A percentile compares a stretch with the other conserved stretches of the same genome.
Conservation (phyloP, 1,140 invertebrate species). For the Mesaphorura yosii region DNA sequence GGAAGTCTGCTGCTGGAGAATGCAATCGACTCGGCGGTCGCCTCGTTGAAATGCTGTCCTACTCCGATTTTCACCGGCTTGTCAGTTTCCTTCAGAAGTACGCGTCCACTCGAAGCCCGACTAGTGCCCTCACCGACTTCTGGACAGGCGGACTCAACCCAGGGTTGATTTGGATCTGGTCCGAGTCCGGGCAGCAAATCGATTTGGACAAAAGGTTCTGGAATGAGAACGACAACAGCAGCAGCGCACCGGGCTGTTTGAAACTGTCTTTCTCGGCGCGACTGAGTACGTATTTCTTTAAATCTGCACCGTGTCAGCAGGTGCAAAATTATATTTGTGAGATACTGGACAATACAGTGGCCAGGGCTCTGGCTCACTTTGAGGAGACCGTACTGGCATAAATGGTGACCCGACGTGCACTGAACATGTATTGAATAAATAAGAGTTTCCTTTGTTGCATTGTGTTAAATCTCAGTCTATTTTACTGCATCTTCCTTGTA, state of each 20-base stretch:
- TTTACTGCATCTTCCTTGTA: too few species aligned
- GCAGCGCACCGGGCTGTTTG: constrained; percentile 27
- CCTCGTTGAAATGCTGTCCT: constrained; percentile 25
- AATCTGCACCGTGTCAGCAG: constrained; percentile 25
- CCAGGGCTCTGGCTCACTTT: constrained; percentile 23
- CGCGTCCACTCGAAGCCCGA: constrained; percentile 2
- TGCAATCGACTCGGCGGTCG: constrained; percentile 23
- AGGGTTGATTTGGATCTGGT: constrained; percentile 31
- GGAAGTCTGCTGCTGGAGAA: constrained; percentile 23
- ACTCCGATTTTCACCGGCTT: constrained; percentile 26
- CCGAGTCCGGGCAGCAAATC: constrained; percentile 29
- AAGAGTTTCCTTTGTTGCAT: too few species aligned
- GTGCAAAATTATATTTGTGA: constrained; percentile 27
- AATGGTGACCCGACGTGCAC: too few species aligned
- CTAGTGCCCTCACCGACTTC: constrained; percentile 19
- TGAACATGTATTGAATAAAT: too few species aligned
- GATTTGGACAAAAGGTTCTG: constrained; percentile 28
- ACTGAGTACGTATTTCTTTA: constrained; percentile 26
- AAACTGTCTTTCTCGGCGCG: constrained; percentile 27
- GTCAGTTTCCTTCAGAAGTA: constrained; percentile 20
- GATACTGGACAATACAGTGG: constrained; percentile 25
- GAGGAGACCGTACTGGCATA: too few species aligned
- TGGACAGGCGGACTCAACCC: constrained; percentile 31
- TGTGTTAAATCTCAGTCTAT: too few species aligned
- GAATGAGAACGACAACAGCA: constrained; percentile 32